phyloP scores from a whole-genome alignment of 2,113 vertebrate species.

The Microcebus tavaratra region DNA sequence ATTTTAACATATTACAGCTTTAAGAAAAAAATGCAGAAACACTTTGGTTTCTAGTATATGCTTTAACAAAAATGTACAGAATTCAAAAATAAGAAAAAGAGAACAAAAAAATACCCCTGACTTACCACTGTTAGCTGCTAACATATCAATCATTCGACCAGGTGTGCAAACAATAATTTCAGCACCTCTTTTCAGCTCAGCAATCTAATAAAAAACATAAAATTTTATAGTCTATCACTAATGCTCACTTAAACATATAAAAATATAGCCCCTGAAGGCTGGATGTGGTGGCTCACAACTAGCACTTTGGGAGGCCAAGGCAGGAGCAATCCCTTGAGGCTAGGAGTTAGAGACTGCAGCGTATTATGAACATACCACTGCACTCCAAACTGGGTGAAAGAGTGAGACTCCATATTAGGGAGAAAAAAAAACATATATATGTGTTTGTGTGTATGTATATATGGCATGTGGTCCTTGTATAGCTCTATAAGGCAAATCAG shows the following conservation, averaged over 20 bases:
- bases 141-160: constrained; percentile 99
- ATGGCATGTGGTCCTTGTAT: not conserved
- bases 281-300: too few relatives aligned
- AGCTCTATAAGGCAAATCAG: not conserved
- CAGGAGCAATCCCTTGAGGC: too few relatives aligned
- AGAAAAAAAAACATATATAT: too few relatives aligned
- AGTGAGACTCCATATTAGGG: too few relatives aligned
- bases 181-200: constrained; percentile 98
- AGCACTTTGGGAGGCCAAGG: too few relatives aligned
- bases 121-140: constrained; percentile 99
- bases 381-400: too few relatives aligned
- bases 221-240: constrained; percentile 12
- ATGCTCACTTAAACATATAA: constrained; percentile 14
- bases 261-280: not conserved
- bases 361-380: too few relatives aligned
- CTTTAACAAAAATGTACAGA: constrained; percentile 77
- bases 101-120: constrained; percentile 76
- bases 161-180: constrained; percentile 99
- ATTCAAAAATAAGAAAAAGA: constrained; percentile 51
- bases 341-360: too few relatives aligned
- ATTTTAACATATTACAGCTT: constrained; percentile 84
- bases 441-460: not conserved
- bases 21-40: constrained; percentile 83
- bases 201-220: constrained; percentile 88
- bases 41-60: constrained; percentile 76